These are phyloP conservation scores for Zapornia atra DNA, from an alignment of 2,113 vertebrate species.

Conservation along the genomic window DNA sequence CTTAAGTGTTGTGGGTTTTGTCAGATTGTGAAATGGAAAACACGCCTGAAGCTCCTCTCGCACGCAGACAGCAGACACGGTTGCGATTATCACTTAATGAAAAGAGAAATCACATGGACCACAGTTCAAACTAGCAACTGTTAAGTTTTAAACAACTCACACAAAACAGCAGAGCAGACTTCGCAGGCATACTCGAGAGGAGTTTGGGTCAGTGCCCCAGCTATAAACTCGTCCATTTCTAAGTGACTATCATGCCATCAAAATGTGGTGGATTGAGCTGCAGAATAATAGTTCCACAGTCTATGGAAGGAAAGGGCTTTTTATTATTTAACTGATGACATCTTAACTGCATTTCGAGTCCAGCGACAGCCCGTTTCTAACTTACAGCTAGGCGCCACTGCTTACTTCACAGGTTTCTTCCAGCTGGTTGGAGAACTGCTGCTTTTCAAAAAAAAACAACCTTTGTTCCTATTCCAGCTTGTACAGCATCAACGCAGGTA, in stretches of 20 bases:
- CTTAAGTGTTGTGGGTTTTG: conserved; percentile 14
- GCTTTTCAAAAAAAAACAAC: background rate
- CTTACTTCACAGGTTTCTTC: background rate
- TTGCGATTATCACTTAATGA: conserved; percentile 55
- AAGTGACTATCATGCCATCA: background rate
- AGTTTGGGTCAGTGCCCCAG: conserved; percentile 29
- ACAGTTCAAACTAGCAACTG: conserved; percentile 13
- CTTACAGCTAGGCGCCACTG: background rate
- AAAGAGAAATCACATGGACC: conserved; percentile 48
- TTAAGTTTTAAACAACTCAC: conserved; percentile 32
- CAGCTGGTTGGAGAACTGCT: background rate
- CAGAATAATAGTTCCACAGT: background rate
- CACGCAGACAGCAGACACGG: conserved; percentile 16
- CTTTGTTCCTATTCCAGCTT: background rate
- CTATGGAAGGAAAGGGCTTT: background rate
- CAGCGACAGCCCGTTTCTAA: background rate
- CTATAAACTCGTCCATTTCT: background rate
- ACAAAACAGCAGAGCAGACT: conserved; percentile 13
- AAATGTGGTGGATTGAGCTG: background rate
- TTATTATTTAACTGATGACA: conserved; percentile 10
- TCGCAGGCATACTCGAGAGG: background rate
- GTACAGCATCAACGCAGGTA: background rate
- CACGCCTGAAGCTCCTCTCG: background rate
- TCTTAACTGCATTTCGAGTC: conserved; percentile 1
- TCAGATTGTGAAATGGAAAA: conserved; percentile 46